Evolutionary conservation across 2,888 invertebrate genomes (phyloP).

Genomic region (Meiosimyza platycephala): DNA sequence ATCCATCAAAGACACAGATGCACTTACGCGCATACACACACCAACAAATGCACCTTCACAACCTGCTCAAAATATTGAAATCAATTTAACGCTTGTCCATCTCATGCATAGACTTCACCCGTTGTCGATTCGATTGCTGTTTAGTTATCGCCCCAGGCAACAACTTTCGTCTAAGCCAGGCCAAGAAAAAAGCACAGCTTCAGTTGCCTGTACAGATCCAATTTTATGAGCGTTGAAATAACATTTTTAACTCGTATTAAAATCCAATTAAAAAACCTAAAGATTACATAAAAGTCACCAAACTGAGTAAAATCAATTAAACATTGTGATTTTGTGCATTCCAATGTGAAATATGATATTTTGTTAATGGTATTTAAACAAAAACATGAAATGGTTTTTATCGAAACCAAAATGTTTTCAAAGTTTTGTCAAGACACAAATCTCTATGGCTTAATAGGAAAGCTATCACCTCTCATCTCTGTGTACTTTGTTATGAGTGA

Average conservation of each 20-base stretch:
- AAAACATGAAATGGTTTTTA: no score
- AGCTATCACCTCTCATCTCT: no score
- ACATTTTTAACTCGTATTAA: constrained; percentile 7
- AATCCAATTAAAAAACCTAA: background rate
- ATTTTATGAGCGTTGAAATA: constrained; percentile 6
- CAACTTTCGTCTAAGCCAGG: no score
- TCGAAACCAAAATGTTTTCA: no score
- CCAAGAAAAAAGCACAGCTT: background rate
- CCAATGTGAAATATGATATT: no score
- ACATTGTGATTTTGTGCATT: no score
- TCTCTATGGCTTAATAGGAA: no score
- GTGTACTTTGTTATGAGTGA: no score
- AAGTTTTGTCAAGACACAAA: no score
- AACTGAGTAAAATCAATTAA: no score
- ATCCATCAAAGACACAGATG: background rate
- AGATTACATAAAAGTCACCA: no score
- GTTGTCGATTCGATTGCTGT: background rate
- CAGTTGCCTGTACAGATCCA: constrained; percentile 4
- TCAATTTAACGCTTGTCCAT: constrained; percentile 63
- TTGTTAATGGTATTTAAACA: no score
- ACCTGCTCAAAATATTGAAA: constrained; percentile 55
- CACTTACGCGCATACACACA: constrained; percentile 11
- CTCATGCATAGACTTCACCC: constrained; percentile 39
- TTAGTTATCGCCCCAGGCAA: background rate
- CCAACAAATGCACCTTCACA: constrained; percentile 15